Conservation (phyloP, 2,113 vertebrate genomes). For the Rostratula benghalensis region DNA sequence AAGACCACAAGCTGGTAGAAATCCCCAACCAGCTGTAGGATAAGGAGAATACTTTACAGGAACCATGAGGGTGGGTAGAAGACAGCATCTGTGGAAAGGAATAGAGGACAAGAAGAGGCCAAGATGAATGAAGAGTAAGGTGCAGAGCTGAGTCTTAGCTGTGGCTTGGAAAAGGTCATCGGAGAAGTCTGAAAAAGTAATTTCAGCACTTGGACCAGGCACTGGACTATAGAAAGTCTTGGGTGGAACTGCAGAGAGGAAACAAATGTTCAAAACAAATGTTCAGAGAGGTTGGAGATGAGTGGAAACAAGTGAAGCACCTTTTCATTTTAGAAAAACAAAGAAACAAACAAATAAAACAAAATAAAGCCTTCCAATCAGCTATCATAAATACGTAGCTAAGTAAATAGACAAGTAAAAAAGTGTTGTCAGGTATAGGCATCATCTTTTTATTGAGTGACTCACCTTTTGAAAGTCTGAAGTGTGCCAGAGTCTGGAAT, state of each 20-base stretch:
- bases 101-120: background rate
- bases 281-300: background rate
- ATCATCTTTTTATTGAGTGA: background rate
- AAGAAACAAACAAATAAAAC: background rate
- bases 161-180: background rate
- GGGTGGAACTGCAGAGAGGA: background rate
- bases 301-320: background rate
- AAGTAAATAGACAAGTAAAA: background rate
- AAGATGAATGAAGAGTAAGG: background rate
- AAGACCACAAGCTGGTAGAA: background rate
- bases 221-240: background rate
- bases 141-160: background rate
- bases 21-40: background rate
- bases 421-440: background rate
- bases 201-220: background rate
- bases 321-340: fast-evolving
- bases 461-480: background rate
- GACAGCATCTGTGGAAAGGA: background rate
- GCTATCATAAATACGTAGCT: background rate
- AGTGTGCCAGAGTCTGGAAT: background rate
- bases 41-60: background rate
- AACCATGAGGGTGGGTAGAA: background rate
- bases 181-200: background rate
- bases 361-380: background rate
- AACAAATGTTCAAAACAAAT: background rate